Percentiles rank a stretch among this genome's conserved stretches.
Evolutionary conservation across 2,888 invertebrate genomes (phyloP).

Genomic region (Machimus atricapillus): DNA sequence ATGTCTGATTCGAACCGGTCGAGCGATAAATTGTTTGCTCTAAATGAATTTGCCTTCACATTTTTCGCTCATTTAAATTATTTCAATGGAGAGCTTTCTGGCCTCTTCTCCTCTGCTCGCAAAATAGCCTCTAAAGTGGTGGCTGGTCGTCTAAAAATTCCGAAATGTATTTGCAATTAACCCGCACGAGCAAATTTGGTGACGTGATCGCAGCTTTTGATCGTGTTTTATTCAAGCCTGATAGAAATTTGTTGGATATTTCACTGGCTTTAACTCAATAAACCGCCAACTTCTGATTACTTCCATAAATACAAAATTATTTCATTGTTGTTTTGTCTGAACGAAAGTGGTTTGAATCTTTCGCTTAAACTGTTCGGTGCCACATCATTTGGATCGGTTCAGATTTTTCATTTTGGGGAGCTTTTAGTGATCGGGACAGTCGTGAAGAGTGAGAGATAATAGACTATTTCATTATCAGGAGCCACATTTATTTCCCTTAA

Average conservation of each 20-base stretch:
- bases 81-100: background rate
- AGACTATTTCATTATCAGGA: constrained; percentile 1
- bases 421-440: background rate
- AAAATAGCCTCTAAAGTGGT: background rate
- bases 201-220: background rate
- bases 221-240: background rate
- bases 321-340: background rate
- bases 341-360: background rate
- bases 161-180: background rate
- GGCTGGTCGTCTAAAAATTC: background rate
- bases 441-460: background rate
- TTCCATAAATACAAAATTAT: constrained; percentile 23
- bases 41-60: background rate
- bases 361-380: background rate
- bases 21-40: background rate
- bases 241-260: background rate
- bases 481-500: background rate
- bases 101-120: background rate
- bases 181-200: background rate
- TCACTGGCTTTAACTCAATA: background rate
- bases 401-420: background rate
- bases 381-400: background rate
- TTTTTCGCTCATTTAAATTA: background rate
- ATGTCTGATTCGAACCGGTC: background rate
- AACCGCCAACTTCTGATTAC: background rate